Evolutionary conservation across 2,797 vertebrate species (phyloP), one percentile per base, ranked within the genome.

Genomic region (Vireo griseus): DNA sequence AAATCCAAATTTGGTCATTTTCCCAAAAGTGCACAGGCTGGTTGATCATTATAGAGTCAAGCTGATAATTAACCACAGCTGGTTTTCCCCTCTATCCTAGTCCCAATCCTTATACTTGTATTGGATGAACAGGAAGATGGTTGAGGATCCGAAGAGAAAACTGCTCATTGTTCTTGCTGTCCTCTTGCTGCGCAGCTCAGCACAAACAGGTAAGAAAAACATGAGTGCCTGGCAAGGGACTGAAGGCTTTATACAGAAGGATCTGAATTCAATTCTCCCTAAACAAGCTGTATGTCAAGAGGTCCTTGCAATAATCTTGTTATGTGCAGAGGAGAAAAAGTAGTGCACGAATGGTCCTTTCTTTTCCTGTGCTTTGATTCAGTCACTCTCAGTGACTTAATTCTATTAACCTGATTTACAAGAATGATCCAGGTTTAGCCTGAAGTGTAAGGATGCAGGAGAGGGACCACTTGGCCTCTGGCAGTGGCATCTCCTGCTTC

Each of bases 121-220:
- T 14, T 39, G 59, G 76, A 67, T 4, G 26, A 84, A 50, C 17
- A 77, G n/a, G 65, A 95, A 94, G 59, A 95, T 96, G 92, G 71
- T 29, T 63, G 71, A 73, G 18, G 72, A 74, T 73, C 69, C 0
- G 5, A 79, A 90, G 48, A 91, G 50, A 63, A 86, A 80, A n/a
- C 39, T 2, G 6, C 31, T 91, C 11, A 0, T 45, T n/a, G 48
- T 85, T 76, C 35, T 92, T 62, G 61, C 77, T 35, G 37, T 92
- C 52, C 33, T 86, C 35, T 65, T 79, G 15, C 67, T 97, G 71
- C 62, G 90, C 84, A 77, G 82, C 73, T 82, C 88, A 69, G 57
- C 69, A 66, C 81, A 67, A 77, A 47, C 94, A 95, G 97, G 97
- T 97, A 96, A 96, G 96, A 33, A 82, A 84, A 71, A n/a, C 5